Conservation (phyloP, 2,888 invertebrate genomes). For the Acrobasis consociella region DNA sequence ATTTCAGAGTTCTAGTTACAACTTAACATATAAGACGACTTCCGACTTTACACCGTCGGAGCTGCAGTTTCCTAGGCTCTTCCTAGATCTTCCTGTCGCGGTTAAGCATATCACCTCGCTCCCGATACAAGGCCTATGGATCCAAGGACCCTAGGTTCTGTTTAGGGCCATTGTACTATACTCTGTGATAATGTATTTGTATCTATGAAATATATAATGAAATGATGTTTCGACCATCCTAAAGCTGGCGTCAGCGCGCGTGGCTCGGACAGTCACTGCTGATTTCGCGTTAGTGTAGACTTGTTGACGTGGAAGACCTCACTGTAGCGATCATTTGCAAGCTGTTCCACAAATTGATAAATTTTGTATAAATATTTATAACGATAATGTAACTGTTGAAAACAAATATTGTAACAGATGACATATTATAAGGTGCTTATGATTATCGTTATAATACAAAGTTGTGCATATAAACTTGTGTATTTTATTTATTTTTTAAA, state of each 20-base stretch:
- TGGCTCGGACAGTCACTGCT: slow-evolving; percentile 31
- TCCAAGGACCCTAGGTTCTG: no score
- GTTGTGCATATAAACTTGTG: slow-evolving; percentile 71
- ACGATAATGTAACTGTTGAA: slow-evolving; percentile 79
- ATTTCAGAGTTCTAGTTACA: no score
- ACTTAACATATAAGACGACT: no score
- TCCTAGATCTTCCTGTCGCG: no score
- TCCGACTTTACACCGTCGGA: no score
- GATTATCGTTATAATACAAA: slow-evolving; percentile 83
- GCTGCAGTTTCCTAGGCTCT: no score
- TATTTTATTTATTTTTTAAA: slow-evolving; percentile 42
- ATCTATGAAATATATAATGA: no score
- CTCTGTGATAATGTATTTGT: no score
- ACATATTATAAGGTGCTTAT: slow-evolving; percentile 82
- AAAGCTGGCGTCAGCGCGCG: neutral
- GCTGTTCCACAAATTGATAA: slow-evolving; percentile 71
- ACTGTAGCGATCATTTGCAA: slow-evolving; percentile 64
- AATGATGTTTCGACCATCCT: neutral
- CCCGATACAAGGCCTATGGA: no score
- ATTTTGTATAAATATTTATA: slow-evolving; percentile 81
- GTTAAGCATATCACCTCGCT: no score
- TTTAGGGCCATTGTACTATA: no score
- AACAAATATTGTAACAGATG: slow-evolving; percentile 78
- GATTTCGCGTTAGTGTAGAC: slow-evolving; percentile 25
- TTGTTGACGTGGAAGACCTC: slow-evolving; percentile 49